phyloP scores from a whole-genome alignment of 35 echinoderm and acorn worm genomes.

The Chiridota heheva region DNA sequence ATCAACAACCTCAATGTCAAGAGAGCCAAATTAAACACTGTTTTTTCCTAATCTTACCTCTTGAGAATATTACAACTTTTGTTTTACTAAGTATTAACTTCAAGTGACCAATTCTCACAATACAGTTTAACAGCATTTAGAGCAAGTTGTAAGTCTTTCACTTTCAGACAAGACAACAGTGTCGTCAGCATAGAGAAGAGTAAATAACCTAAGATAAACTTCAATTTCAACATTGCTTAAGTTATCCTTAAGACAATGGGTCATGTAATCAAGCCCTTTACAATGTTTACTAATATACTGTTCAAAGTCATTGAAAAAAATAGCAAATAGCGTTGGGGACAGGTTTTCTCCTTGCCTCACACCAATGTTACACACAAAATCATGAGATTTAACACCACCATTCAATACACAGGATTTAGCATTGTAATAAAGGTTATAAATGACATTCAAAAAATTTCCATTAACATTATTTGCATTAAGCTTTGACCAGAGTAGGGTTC shows the following conservation, averaged over 20 bases:
- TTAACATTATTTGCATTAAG: constrained; percentile 45
- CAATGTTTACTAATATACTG: constrained; percentile 39
- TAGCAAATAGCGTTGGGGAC: constrained; percentile 58
- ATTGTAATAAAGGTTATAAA: constrained; percentile 47
- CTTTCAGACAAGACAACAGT: constrained; percentile 9
- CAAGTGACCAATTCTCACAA: constrained; percentile 39
- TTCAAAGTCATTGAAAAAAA: constrained; percentile 66
- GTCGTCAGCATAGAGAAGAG: constrained; percentile 34
- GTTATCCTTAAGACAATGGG: not conserved
- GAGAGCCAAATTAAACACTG: not conserved
- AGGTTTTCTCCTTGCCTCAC: constrained; percentile 60
- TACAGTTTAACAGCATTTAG: not conserved
- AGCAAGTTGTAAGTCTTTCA: not conserved
- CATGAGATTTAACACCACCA: constrained; percentile 27
- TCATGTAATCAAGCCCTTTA: constrained; percentile 12
- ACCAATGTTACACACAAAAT: constrained; percentile 60
- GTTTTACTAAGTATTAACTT: not conserved
- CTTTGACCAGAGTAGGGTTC: constrained; percentile 54
- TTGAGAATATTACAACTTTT: constrained; percentile 22
- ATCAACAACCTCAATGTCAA: not conserved
- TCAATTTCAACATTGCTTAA: constrained; percentile 50
- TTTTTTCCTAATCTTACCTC: not conserved
- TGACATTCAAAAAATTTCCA: constrained; percentile 72
- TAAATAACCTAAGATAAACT: constrained; percentile 32
- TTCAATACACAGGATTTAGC: constrained; percentile 63